A percentile compares a stretch with the other conserved stretches of the same genome.
Evolutionary conservation across 2,888 invertebrate genomes (phyloP).

Genomic region (Charanyca ferruginea): DNA sequence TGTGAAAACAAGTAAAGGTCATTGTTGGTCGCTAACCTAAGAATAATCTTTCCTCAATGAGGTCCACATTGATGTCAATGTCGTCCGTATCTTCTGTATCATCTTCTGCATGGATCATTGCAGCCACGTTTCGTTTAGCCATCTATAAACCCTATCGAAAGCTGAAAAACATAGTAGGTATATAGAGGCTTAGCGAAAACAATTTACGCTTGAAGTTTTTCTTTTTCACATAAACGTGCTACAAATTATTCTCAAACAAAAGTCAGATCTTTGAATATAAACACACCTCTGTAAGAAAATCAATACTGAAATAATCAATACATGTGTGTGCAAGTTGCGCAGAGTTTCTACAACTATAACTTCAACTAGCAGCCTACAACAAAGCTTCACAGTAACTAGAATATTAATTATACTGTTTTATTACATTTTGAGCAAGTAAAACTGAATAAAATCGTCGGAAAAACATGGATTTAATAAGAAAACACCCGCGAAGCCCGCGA

Average conservation of each 20-base stretch:
- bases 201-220: background rate
- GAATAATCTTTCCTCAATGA: conserved; percentile 84
- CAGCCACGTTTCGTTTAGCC: conserved; percentile 80
- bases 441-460: background rate
- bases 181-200: background rate
- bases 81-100: conserved; percentile 65
- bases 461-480: conserved; percentile 34
- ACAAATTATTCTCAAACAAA: background rate
- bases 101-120: conserved; percentile 80
- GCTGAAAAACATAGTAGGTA: conserved; percentile 49
- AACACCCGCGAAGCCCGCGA: conserved; percentile 62
- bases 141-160: conserved; percentile 67
- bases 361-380: background rate
- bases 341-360: conserved; percentile 1
- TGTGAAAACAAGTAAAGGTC: background rate
- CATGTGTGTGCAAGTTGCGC: conserved; percentile 42
- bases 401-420: background rate
- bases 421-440: conserved; percentile 4
- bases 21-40: conserved; percentile 73
- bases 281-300: conserved; percentile 48
- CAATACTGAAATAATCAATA: conserved; percentile 62
- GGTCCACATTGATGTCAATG: conserved; percentile 84
- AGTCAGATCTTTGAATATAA: conserved; percentile 7
- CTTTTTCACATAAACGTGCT: background rate
- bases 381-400: background rate